Percentiles rank a stretch among this genome's conserved stretches.
These are phyloP conservation scores for Mycteria americana DNA, from an alignment of 2,797 vertebrate genomes.

Conservation along the genomic window DNA sequence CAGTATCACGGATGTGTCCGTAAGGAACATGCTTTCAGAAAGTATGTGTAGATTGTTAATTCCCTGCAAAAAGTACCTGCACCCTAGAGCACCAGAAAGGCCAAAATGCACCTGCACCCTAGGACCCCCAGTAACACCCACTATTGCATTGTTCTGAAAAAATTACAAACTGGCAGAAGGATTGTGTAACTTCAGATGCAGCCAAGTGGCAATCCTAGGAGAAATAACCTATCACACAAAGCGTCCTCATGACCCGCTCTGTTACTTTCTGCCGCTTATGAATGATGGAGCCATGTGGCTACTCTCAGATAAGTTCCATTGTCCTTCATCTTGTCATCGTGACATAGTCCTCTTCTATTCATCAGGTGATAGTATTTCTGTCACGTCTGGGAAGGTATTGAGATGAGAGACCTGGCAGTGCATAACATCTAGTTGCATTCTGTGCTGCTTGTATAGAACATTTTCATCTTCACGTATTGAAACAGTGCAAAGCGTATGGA, in stretches of 20 bases:
- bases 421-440: not conserved
- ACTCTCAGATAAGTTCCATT: not conserved
- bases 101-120: not conserved
- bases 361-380: not conserved
- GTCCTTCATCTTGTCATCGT: not conserved
- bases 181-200: not conserved
- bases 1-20: not conserved
- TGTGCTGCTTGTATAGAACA: not conserved
- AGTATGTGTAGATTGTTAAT: fast-evolving
- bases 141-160: not conserved
- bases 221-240: not conserved
- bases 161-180: not conserved
- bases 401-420: not conserved
- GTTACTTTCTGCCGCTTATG: not conserved
- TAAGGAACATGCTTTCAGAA: not conserved
- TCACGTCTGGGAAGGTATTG: not conserved
- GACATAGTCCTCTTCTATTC: not conserved
- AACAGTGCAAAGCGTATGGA: not conserved
- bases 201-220: not conserved
- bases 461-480: not conserved
- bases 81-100: not conserved
- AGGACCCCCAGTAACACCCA: not conserved
- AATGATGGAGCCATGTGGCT: conserved; percentile 11
- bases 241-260: not conserved
- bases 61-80: not conserved